Evolutionary conservation across 1,140 invertebrate species (phyloP), one percentile per base, ranked within the genome.

Genomic region (Drosophila saltans): DNA sequence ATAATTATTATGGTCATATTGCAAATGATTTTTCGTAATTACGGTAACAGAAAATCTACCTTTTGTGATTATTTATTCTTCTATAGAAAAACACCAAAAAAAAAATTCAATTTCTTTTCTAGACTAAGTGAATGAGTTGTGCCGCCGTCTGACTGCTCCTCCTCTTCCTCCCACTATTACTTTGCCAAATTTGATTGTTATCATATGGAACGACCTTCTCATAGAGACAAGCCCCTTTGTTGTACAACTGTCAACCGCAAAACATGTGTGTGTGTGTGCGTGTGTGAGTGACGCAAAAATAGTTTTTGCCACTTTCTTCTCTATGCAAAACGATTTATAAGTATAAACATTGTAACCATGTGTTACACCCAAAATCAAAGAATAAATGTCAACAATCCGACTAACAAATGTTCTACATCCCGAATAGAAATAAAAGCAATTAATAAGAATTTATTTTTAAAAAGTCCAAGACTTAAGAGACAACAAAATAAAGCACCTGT

Each of bases 121-220:
- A 36, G 33, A 36, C 33, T 36, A 5, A 36, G 33, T 36, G 6
- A 36, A 36, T 36, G 33, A 36, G 33, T 36, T 36, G 33, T 36
- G 33, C 28, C 28, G 33, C 16, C 16, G 16, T 16, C 16, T 16
- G 16, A 0, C 16, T 16, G 4, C 40, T 26, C 2, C 39, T 41
- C 41, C 45, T 10, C 21, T 26, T 24, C 36, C 21, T 16, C 58
- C 48, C 24, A 58, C 55, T 65, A 73, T 57, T 62, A 77, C 57
- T 88, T 72, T 76, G 41, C 39, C 74, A 77, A 76, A 76, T 77
- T 77, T 56, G 79, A 88, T 82, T 81, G 72, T 82, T 85, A 86
- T 76, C 74, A 75, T 58, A 63, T n/a, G 36, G 24, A 43, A 61
- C 58, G 62, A 64, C 43, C 39, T 60, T 33, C 66, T 52, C 39